Base-by-base conservation (phyloP, 2,113 vertebrate species). In the Anoura caudifer region DNA sequence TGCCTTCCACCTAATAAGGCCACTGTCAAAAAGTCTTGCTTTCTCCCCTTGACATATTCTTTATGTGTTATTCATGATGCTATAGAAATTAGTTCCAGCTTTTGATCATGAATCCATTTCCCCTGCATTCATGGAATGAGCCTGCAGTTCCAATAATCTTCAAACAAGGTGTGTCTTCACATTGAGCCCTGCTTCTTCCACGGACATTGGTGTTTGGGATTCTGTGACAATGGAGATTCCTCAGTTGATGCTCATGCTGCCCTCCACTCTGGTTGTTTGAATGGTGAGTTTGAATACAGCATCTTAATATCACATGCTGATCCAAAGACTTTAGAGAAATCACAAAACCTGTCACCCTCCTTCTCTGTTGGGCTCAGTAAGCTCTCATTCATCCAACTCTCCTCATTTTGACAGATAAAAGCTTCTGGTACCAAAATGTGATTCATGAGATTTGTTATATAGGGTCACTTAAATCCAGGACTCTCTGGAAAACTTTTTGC, bases 41-140 rank as follows among this genome's bases (percentile, higher is more conserved):
- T 87, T 84, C 50, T n/a, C 82, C 75, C 45, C n/a, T 81, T 38
- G 73, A 94, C 38, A 65, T 63, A 31, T 26, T 76, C 81, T 54
- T 87, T 59, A 59, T 90, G 87, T 89, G 81, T 82, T 92, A 82
- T 69, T 88, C 17, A 73, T 95, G 76, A 94, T 82, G n/a, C 2
- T 69, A n/a, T 13, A 73, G 36, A 91, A 90, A 96, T 95, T 76
- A 85, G 45, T 79, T 97, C 87, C 61, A 90, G 91, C 28, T 85
- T 89, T 97, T 90, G 41, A 28, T 82, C 72, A 52, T 84, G 79
- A 87, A 43, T 50, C n/a, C n/a, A 69, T 80, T 95, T 80, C 33
- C 26, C 17, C 22, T 28, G 33, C 10, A 41, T 45, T 67, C 20
- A 61, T 9, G 26, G 41, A 80, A 69, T 8, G 36, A 93, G 20